Base-by-base conservation (phyloP, 2,113 vertebrate species). In the Trichechus manatus region DNA sequence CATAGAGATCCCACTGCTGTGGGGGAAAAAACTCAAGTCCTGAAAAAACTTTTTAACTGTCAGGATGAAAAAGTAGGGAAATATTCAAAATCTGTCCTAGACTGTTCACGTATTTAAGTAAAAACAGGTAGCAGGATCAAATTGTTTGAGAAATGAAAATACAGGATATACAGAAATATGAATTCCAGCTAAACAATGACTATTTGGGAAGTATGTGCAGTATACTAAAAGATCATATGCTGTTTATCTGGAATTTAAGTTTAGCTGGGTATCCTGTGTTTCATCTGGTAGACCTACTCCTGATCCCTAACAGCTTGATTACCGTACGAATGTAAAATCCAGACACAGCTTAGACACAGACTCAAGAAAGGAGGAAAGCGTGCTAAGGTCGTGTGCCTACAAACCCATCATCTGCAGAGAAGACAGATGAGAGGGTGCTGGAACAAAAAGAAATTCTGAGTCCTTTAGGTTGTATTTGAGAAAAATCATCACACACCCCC, bases 131-230 rank as follows among this genome's bases (percentile, higher is more conserved):
- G 14, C 22, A 91, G 27, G 20, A 22, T 15, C 47, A 77, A 92
- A 74, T 87, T 27, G 50, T 79, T 53, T 97, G 93, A 79, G 95
- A 97, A 92, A 68, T 68, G 70, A 93, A 96, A 89, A 92, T 36
- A 74, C 3, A 79, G 22, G 44, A 75, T 82, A 36, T 19, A 25
- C n/a, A 95, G 66, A 94, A 95, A 75, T 77, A 95, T 33, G 66
- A 94, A 94, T 88, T 90, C 85, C 23, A 86, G 89, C 64, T 17
- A 61, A 70, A 88, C 9, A 56, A 25, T 59, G 17, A 31, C 31
- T 79, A 94, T 66, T 75, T 74, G 78, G 29, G 47, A 53, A 47
- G 15, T 53, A 31, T n/a, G 11, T 36, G 23, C 53, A 10, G 9
- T 78, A 47, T 8, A 50, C 77, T 53, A 10, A 79, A 20, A 79